These are phyloP conservation scores for Phthorimaea operculella DNA, from an alignment of 1,140 invertebrate genomes.

Conservation along the genomic window DNA sequence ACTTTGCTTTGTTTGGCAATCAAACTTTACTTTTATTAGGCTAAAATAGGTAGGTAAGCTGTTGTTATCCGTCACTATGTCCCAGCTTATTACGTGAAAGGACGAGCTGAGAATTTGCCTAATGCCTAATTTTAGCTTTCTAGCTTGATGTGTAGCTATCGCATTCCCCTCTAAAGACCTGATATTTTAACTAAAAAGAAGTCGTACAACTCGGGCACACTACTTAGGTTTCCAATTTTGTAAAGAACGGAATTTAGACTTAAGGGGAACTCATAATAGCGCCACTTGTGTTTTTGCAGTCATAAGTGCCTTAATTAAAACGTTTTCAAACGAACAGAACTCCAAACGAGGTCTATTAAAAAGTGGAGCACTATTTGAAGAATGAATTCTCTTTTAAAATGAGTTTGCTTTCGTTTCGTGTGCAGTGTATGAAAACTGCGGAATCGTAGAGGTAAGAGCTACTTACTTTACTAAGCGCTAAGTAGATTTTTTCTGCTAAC, in stretches of 20 bases:
- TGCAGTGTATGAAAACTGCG: not conserved
- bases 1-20: too few relatives aligned
- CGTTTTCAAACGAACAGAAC: constrained; percentile 31
- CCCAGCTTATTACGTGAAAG: too few relatives aligned
- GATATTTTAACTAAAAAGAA: not conserved
- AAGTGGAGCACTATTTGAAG: not conserved
- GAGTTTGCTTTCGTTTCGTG: not conserved
- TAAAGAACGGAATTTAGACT: too few relatives aligned
- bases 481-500: not conserved
- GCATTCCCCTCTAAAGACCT: not conserved
- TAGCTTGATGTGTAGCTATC: not conserved
- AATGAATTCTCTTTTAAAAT: not conserved
- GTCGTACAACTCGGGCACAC: not conserved
- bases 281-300: constrained; percentile 25
- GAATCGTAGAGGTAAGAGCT: not conserved
- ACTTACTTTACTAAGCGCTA: not conserved
- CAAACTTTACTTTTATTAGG: too few relatives aligned
- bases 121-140: too few relatives aligned
- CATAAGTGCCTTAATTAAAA: constrained; percentile 45
- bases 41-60: too few relatives aligned
- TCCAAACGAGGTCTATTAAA: constrained; percentile 13
- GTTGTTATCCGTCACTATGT: too few relatives aligned
- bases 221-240: too few relatives aligned
- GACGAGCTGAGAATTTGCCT: too few relatives aligned
- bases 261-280: not conserved